A percentile compares a stretch with the other conserved stretches of the same genome.
phyloP scores from a whole-genome alignment of 2,797 vertebrate species.

The Peromyscus melanophrys region DNA sequence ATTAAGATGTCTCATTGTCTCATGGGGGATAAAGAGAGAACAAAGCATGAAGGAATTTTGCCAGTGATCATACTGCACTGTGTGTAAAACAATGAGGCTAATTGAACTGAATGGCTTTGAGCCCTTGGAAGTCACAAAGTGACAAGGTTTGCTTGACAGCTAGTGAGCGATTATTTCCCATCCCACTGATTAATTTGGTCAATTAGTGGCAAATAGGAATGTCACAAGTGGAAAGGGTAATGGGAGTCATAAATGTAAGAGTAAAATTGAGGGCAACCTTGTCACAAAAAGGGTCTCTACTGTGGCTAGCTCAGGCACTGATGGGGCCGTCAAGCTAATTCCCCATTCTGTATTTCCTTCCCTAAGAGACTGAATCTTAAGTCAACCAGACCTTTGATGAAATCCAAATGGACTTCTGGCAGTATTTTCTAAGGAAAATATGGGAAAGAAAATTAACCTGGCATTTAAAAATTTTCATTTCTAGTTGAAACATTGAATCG shows the following conservation, averaged over 20 bases:
- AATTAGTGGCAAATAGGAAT: conserved; percentile 79
- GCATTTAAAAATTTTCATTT: conserved; percentile 9
- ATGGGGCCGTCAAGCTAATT: background rate
- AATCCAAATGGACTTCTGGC: background rate
- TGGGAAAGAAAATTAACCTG: background rate
- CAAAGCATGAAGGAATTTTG: conserved; percentile 41
- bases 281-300: conserved; percentile 49
- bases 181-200: conserved; percentile 81
- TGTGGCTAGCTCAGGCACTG: background rate
- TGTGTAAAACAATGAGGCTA: conserved; percentile 63
- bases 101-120: conserved; percentile 70
- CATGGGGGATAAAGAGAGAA: background rate
- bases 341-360: background rate
- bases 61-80: background rate
- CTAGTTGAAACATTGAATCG: background rate
- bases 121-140: conserved; percentile 61
- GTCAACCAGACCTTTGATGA: background rate
- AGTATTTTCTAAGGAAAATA: background rate
- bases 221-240: conserved; percentile 78
- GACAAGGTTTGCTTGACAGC: conserved; percentile 61
- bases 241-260: conserved; percentile 74
- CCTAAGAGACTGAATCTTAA: background rate
- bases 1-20: conserved; percentile 42
- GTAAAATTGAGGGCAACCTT: conserved; percentile 69
- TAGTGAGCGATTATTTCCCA: conserved; percentile 68